Evolutionary conservation across 2,113 vertebrate species (phyloP).

Genomic region (Rafetus swinhoei): DNA sequence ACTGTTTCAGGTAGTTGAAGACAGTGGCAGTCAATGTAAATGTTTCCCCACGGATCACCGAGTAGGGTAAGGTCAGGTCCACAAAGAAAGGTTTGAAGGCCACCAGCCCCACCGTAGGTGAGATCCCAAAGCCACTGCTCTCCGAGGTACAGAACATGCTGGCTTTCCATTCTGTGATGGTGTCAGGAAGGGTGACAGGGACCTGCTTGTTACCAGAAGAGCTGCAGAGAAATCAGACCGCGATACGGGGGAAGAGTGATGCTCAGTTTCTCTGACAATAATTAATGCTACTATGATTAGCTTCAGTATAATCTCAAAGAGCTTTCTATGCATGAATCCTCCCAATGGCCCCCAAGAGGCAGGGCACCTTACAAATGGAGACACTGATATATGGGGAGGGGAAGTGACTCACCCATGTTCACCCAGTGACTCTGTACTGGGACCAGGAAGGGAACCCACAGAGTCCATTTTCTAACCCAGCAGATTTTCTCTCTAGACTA

Average conservation of each 20-base stretch:
- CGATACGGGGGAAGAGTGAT: neutral
- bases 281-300: neutral
- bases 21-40: conserved; percentile 80
- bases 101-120: conserved; percentile 63
- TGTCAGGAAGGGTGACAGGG: conserved; percentile 76
- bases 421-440: neutral
- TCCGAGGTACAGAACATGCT: conserved; percentile 80
- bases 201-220: conserved; percentile 16
- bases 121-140: conserved; percentile 78
- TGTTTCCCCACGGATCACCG: conserved; percentile 77
- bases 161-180: conserved; percentile 83
- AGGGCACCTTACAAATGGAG: neutral
- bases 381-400: neutral
- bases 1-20: conserved; percentile 79
- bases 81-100: conserved; percentile 85
- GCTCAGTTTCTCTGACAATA: neutral
- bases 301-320: neutral
- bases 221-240: conserved; percentile 10
- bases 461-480: neutral
- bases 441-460: neutral
- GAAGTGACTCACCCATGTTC: neutral
- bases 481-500: neutral
- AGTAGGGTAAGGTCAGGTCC: conserved; percentile 81
- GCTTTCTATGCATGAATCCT: neutral
- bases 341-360: neutral